A percentile compares a stretch with the other conserved stretches of the same genome.
phyloP scores from a whole-genome alignment of 1,140 invertebrate genomes.

The Drosophila suzukii region DNA sequence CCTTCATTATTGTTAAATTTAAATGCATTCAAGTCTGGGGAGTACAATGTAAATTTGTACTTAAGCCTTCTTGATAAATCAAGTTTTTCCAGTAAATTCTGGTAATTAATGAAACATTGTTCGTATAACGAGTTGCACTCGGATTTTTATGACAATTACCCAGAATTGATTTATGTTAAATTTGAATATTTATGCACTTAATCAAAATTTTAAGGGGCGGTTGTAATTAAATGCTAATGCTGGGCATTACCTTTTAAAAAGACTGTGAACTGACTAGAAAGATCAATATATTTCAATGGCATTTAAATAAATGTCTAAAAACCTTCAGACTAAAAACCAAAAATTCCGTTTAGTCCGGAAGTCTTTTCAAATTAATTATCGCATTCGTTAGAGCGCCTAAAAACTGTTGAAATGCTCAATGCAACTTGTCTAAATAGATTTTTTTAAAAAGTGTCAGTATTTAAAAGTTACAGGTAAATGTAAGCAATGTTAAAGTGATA shows the following conservation, averaged over 20 bases:
- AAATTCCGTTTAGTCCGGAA: not conserved
- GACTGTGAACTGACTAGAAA: not conserved
- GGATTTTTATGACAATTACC: not conserved
- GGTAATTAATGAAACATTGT: conserved; percentile 3
- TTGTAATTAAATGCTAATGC: not conserved
- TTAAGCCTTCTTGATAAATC: not conserved
- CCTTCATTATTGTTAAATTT: not conserved
- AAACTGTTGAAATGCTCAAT: no score
- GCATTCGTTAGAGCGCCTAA: no score
- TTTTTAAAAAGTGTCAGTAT: no score
- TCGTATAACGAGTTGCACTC: not conserved
- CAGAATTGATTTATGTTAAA: not conserved
- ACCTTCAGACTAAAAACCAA: not conserved
- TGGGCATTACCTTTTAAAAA: not conserved
- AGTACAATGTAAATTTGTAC: not conserved
- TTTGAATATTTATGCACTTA: not conserved
- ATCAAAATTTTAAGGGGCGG: not conserved
- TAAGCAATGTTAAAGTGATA: no score
- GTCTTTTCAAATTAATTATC: not conserved
- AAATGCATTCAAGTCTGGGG: not conserved
- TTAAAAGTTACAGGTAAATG: no score
- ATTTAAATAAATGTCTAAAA: not conserved
- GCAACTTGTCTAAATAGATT: no score
- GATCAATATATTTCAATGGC: not conserved
- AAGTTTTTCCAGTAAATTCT: conserved; percentile 3